These are phyloP conservation scores for Setophaga kirtlandii DNA, from an alignment of 2,113 vertebrate species.

Conservation along the genomic window DNA sequence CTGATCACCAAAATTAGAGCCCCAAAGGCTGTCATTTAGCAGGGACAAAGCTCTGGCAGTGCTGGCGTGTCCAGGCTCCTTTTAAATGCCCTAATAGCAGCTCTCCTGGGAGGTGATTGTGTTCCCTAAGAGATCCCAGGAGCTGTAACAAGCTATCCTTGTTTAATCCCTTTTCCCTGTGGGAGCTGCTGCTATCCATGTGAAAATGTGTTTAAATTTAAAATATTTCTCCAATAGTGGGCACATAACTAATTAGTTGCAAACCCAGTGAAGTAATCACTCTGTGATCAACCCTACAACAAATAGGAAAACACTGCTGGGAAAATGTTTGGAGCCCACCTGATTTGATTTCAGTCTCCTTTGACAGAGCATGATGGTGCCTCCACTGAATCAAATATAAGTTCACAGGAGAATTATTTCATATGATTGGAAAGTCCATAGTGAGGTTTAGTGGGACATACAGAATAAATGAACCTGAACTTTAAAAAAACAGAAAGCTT, in stretches of 20 bases:
- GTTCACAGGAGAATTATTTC: background rate
- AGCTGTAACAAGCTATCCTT: background rate
- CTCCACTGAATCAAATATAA: background rate
- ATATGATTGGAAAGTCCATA: background rate
- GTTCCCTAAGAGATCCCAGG: background rate
- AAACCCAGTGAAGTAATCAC: background rate
- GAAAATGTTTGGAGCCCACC: background rate
- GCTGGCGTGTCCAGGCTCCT: background rate
- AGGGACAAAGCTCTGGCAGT: background rate
- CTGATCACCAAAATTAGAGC: background rate
- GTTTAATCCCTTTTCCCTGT: background rate
- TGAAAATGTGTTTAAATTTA: background rate
- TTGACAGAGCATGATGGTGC: background rate
- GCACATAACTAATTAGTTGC: background rate
- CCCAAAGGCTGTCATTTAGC: background rate
- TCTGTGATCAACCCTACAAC: background rate
- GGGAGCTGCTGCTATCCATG: background rate
- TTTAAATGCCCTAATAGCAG: background rate
- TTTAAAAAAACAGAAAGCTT: background rate
- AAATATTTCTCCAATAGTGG: background rate
- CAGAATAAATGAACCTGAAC: background rate
- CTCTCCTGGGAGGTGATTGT: background rate
- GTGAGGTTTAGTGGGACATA: background rate
- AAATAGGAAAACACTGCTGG: background rate
- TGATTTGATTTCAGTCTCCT: background rate